Evolutionary conservation across 2,888 invertebrate species (phyloP).

Genomic region (Tetropium fuscum): DNA sequence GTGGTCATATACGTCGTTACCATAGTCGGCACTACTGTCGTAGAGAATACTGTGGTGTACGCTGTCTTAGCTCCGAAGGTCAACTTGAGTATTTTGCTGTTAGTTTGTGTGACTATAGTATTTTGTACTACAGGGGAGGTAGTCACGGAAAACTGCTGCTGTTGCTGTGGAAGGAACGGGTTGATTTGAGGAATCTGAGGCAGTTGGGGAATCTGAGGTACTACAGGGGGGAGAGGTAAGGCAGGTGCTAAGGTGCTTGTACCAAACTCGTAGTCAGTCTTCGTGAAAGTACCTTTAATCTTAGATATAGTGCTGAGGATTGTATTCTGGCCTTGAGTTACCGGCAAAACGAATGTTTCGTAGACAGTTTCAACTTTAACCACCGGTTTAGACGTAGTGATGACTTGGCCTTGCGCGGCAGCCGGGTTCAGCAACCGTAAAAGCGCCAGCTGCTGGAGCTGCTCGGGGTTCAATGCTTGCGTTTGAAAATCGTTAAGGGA

Average conservation of each 20-base stretch:
- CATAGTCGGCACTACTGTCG: conserved; percentile 84
- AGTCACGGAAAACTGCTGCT: conserved; percentile 80
- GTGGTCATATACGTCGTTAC: conserved; percentile 88
- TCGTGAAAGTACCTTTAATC: conserved; percentile 80
- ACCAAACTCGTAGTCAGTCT: conserved; percentile 83
- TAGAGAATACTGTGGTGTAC: conserved; percentile 87
- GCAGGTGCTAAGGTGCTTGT: conserved; percentile 77
- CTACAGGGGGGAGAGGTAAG: conserved; percentile 50
- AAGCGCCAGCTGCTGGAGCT: conserved; percentile 64
- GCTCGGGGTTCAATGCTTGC: conserved; percentile 56
- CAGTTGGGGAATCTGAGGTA: conserved; percentile 60
- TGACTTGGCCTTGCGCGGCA: conserved; percentile 75
- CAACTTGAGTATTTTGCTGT: conserved; percentile 85
- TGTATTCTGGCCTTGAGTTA: conserved; percentile 81
- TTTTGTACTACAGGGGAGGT: conserved; percentile 86
- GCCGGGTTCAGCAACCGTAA: conserved; percentile 77
- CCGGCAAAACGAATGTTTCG: conserved; percentile 85
- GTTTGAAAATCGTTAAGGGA: conserved; percentile 49
- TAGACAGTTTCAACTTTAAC: conserved; percentile 82
- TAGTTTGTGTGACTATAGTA: conserved; percentile 82
- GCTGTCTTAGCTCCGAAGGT: conserved; percentile 94
- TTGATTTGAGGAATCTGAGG: conserved; percentile 55
- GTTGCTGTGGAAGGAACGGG: conserved; percentile 64
- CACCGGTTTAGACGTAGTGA: conserved; percentile 84
- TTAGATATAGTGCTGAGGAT: conserved; percentile 83